A percentile compares a stretch with the other conserved stretches of the same genome.
Evolutionary conservation across 2,113 vertebrate genomes (phyloP).

Genomic region (Trematocara nigrifrons): DNA sequence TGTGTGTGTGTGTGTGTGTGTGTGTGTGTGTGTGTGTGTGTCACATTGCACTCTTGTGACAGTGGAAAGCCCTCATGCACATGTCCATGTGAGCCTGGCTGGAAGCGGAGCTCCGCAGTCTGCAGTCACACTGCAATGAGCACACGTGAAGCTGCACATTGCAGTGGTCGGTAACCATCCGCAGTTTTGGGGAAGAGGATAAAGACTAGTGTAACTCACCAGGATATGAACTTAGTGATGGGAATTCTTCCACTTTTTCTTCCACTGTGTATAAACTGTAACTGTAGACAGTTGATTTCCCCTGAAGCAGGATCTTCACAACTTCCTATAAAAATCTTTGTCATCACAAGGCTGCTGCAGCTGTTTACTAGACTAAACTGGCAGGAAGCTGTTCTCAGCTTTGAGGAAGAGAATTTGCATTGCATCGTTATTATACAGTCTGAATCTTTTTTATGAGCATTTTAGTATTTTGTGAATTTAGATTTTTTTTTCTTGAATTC

Average conservation of each 20-base stretch:
- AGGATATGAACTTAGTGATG: background rate
- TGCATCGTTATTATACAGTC: background rate
- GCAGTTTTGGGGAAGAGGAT: background rate
- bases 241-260: background rate
- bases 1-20: too few relatives aligned
- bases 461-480: background rate
- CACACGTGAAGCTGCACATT: background rate
- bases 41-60: slow-evolving; percentile 81
- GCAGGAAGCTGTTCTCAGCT: background rate
- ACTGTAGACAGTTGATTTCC: background rate
- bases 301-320: background rate
- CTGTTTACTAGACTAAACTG: background rate
- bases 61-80: slow-evolving; percentile 56
- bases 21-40: slow-evolving; percentile 60
- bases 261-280: background rate
- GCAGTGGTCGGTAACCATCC: background rate
- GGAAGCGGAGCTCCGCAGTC: background rate
- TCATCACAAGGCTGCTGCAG: background rate
- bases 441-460: background rate
- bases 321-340: background rate
- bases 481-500: background rate
- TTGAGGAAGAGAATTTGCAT: background rate
- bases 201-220: background rate
- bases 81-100: slow-evolving; percentile 17
- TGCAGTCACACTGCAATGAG: background rate